Base-by-base conservation (phyloP, 1,140 invertebrate genomes). In the Oscheius sp. region DNA sequence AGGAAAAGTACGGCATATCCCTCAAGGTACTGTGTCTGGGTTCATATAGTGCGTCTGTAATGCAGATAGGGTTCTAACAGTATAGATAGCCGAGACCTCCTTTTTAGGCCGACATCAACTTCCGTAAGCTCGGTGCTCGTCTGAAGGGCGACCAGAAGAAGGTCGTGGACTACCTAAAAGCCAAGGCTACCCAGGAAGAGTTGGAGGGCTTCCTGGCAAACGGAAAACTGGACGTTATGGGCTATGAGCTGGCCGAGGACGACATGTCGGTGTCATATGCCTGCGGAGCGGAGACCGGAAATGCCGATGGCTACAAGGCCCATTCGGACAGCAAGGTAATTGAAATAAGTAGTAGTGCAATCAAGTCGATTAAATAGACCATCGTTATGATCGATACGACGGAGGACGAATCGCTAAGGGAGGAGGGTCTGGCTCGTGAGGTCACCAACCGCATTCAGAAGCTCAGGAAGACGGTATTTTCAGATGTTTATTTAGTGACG, bases 401-500 rank as follows among this genome's bases (percentile, higher is more conserved):
- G 7, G 36, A 74, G 42, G 79, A 85, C 61, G 74, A 83, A 26
- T 38, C 59, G 4, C 64, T 82, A 13, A 20, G 72, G 1, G 73
- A 80, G 31, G 76, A 79, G 61, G 79, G 83, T 46, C 61, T 83
- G 26, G 63, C 77, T 23, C 88, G 96, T 70, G 96, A 99, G 87
- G 90, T 99, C 7, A 93, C 97, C 31, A 99, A 98, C 84, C 89
- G 95, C 49, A 89, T 99, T 42, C 97, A 99, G 83, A 97, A 96
- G 86, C 86, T 99, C 0, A 88, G 96, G n/a, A 99, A 99, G 35
- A n/a, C 34, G 20, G 61, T 31, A 85, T 74, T 36, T 23, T 13
- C 20, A 29, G 23, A 78, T 13, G 13, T 36, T 20, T 32, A 23
- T 45, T 58, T 62, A 31, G 38, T 2, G 28, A 2, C 18, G 29